A percentile compares a stretch with the other conserved stretches of the same genome.
These are phyloP conservation scores for Alfaro cultratus DNA, from an alignment of 2,797 vertebrate genomes.

Conservation along the genomic window DNA sequence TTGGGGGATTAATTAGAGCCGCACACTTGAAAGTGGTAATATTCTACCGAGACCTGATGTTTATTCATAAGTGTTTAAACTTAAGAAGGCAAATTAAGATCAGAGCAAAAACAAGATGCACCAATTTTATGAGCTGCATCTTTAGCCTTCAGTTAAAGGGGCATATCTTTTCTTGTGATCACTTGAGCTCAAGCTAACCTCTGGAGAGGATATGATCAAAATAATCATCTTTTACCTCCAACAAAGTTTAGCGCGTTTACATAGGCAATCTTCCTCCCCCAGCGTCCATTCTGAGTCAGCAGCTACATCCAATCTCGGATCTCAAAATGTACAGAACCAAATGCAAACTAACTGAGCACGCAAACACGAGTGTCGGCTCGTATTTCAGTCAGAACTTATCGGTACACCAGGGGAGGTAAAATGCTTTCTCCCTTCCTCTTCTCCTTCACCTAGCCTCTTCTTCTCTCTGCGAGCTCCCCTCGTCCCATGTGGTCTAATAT, in stretches of 20 bases:
- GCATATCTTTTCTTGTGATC: slow-evolving; percentile 6
- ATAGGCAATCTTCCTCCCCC: no score
- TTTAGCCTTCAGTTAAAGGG: slow-evolving; percentile 13
- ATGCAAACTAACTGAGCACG: background rate
- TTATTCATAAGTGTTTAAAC: slow-evolving; percentile 14
- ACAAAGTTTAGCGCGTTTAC: background rate
- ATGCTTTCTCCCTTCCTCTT: slow-evolving; percentile 23
- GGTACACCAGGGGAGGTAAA: slow-evolving; percentile 4
- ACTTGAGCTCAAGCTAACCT: slow-evolving; percentile 2
- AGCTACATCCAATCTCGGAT: background rate
- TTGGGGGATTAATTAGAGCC: background rate
- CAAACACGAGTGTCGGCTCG: background rate
- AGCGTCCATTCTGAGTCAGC: background rate
- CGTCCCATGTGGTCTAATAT: slow-evolving; percentile 38
- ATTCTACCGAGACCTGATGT: background rate
- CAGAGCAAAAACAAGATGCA: slow-evolving; percentile 10
- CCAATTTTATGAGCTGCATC: slow-evolving; percentile 3
- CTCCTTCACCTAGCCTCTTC: slow-evolving; percentile 31
- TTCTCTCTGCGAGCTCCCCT: slow-evolving; percentile 21
- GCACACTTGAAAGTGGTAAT: background rate
- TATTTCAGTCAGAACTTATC: background rate
- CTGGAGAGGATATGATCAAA: background rate
- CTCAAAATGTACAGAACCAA: background rate
- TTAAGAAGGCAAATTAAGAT: slow-evolving; percentile 9
- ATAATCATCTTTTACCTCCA: background rate